Conservation (phyloP, 2,797 vertebrate species). For the Ataeniobius toweri region DNA sequence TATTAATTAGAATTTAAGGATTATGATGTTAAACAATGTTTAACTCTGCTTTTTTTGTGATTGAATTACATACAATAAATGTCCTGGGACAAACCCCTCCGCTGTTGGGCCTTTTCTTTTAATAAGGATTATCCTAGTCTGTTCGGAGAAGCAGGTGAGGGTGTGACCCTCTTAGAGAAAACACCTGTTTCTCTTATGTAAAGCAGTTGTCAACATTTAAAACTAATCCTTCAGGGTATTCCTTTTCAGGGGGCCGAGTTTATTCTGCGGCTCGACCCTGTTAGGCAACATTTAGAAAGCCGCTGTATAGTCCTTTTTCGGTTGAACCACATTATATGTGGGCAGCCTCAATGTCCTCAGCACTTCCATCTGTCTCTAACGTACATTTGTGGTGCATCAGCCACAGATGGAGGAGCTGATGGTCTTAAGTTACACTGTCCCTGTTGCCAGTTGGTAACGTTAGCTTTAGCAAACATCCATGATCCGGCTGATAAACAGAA, state of each 20-base stretch:
- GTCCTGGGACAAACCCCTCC: conserved; percentile 6
- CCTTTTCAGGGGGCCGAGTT: not conserved
- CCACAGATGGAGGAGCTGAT: conserved; percentile 40
- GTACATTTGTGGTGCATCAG: not conserved
- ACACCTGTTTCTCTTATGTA: conserved; percentile 37
- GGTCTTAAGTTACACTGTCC: conserved; percentile 29
- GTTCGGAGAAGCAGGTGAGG: conserved; percentile 30
- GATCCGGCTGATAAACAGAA: conserved; percentile 52
- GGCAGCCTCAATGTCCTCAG: conserved; percentile 43
- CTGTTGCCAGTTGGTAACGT: conserved; percentile 35
- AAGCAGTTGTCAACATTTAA: conserved; percentile 19
- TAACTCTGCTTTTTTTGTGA: conserved; percentile 25
- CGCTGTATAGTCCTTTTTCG: conserved; percentile 35
- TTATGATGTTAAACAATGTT: not conserved
- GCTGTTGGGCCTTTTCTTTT: conserved; percentile 15
- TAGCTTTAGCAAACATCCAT: conserved; percentile 50
- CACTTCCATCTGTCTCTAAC: conserved; percentile 50
- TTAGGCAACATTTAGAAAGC: conserved; percentile 17
- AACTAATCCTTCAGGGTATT: conserved; percentile 20
- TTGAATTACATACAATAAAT: conserved; percentile 38
- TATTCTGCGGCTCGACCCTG: conserved; percentile 1
- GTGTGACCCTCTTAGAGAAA: conserved; percentile 30
- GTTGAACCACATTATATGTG: conserved; percentile 42
- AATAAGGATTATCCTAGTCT: conserved; percentile 31
- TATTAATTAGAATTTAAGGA: not conserved